A percentile compares a stretch with the other conserved stretches of the same genome.
Conservation (phyloP, 1,140 invertebrate species). For the Drosophila sp. region DNA sequence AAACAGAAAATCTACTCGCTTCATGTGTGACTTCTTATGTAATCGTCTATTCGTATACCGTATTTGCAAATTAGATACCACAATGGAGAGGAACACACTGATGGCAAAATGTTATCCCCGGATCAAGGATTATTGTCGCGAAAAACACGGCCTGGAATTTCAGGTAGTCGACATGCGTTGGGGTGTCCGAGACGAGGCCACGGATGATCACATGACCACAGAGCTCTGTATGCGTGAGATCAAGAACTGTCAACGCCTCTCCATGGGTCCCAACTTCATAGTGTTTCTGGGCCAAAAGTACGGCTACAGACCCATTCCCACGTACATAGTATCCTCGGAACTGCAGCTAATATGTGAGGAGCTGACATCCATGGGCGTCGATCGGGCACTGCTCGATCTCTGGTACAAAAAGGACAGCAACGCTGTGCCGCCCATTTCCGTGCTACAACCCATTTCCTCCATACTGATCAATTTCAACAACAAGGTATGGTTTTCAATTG, state of each 20-base stretch:
- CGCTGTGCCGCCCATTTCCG: constrained; percentile 95
- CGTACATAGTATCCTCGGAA: constrained; percentile 96
- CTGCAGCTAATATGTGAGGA: constrained; percentile 90
- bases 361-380: constrained; percentile 88
- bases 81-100: constrained; percentile 97
- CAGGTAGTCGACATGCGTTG: constrained; percentile 99
- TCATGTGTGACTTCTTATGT: constrained; percentile 62
- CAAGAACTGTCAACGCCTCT: constrained; percentile 97
- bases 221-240: constrained; percentile 99
- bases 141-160: constrained; percentile 99
- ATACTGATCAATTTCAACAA: constrained; percentile 99
- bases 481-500: constrained; percentile 88
- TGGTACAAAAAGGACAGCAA: constrained; percentile 99
- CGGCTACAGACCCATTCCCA: constrained; percentile 98
- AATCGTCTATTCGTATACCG: constrained; percentile 50
- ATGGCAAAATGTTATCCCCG: constrained; percentile 99
- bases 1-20: neutral
- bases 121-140: constrained; percentile 98
- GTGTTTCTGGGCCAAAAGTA: constrained; percentile 99
- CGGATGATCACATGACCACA: constrained; percentile 99
- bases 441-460: constrained; percentile 98
- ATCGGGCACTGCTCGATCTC: constrained; percentile 93
- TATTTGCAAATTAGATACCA: constrained; percentile 90
- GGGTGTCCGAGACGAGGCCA: constrained; percentile 97
- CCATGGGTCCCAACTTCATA: constrained; percentile 99